These are phyloP conservation scores for Callorhinus ursinus DNA, from an alignment of 2,113 vertebrate species.

Conservation along the genomic window DNA sequence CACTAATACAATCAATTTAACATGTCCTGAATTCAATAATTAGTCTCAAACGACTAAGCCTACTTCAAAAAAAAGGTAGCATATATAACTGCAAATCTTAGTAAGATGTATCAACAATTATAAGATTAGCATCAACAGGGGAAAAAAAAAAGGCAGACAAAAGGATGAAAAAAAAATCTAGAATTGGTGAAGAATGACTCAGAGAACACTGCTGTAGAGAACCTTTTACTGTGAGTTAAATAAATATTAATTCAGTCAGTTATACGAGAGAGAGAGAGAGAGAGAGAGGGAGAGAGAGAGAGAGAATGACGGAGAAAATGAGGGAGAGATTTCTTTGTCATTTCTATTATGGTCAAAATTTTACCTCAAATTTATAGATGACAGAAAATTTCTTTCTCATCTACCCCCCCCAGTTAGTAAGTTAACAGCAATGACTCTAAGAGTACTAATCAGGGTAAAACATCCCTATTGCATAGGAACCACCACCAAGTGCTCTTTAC, in stretches of 20 bases:
- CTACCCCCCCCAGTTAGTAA: not conserved
- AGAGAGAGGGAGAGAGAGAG: not conserved
- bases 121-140: constrained; percentile 17
- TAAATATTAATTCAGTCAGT: constrained; percentile 49
- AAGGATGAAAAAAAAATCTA: not conserved
- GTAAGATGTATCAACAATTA: constrained; percentile 9
- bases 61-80: not conserved
- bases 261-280: not conserved
- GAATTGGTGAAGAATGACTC: constrained; percentile 1
- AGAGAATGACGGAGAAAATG: too few relatives aligned
- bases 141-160: not conserved
- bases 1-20: constrained; percentile 15
- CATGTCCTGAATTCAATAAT: constrained; percentile 35
- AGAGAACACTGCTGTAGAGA: not conserved
- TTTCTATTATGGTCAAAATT: not conserved
- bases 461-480: constrained; percentile 9
- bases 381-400: constrained; percentile 27
- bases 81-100: constrained; percentile 24
- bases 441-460: constrained; percentile 51
- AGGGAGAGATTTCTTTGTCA: not conserved
- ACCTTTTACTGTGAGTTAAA: not conserved
- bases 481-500: constrained; percentile 5
- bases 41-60: constrained; percentile 33
- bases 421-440: not conserved
- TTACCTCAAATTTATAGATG: not conserved